Conservation (phyloP, 1,140 invertebrate species). For the Venturia canescens region DNA sequence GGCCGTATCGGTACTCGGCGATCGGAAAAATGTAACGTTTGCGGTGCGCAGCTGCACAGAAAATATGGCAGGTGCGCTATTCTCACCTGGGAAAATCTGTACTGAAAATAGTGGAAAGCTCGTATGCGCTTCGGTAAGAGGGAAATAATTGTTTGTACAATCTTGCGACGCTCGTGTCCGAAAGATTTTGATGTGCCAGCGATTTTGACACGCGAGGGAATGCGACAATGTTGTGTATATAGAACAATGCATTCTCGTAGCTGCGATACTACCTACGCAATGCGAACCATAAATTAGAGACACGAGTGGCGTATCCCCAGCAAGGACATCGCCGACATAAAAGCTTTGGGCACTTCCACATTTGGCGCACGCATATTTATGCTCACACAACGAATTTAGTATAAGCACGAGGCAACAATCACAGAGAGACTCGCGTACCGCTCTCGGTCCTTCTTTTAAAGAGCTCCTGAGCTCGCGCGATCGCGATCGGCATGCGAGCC, state of each 20-base stretch:
- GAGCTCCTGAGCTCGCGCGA: conserved; percentile 39
- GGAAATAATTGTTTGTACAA: too few relatives aligned
- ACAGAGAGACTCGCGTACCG: background rate
- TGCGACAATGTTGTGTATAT: conserved; percentile 22
- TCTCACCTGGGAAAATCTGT: background rate
- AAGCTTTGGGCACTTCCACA: conserved; percentile 30
- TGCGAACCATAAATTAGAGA: conserved; percentile 23
- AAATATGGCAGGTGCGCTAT: too few relatives aligned
- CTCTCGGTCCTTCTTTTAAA: conserved; percentile 39
- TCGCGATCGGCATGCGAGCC: conserved; percentile 65
- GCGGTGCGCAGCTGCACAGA: background rate
- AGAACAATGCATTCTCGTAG: conserved; percentile 5
- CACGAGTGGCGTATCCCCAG: background rate
- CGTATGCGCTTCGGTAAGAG: too few relatives aligned
- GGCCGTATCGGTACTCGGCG: conserved; percentile 29
- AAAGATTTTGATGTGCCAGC: background rate
- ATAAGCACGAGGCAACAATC: background rate
- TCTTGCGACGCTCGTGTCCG: background rate
- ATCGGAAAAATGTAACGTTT: conserved; percentile 20
- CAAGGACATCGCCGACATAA: conserved; percentile 13
- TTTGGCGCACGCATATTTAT: conserved; percentile 28
- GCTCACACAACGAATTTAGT: conserved; percentile 6
- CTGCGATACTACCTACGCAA: conserved; percentile 22
- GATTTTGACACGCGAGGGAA: conserved; percentile 19
- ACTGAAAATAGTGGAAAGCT: too few relatives aligned